Percentiles rank a stretch among this genome's conserved stretches.
These are phyloP conservation scores for Agonum fuliginosum DNA, from an alignment of 2,888 invertebrate genomes.

Conservation along the genomic window DNA sequence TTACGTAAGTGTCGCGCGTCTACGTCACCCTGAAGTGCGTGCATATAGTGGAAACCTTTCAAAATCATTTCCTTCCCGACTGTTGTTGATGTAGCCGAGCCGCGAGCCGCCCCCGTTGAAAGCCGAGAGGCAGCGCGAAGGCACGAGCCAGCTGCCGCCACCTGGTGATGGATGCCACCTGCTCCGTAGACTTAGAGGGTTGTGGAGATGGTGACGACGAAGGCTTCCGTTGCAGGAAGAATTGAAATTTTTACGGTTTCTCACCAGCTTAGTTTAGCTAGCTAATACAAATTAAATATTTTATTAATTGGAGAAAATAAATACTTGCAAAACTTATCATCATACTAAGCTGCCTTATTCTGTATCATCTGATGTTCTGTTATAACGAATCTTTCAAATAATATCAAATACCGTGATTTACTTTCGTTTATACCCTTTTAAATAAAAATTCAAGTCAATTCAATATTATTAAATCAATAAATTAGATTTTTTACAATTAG, in stretches of 20 bases:
- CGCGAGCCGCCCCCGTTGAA: neutral
- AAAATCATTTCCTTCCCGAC: conserved; percentile 42
- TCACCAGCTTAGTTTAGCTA: neutral
- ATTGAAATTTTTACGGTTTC: neutral
- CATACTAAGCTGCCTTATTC: no score
- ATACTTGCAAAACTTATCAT: no score
- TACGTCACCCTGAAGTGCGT: neutral
- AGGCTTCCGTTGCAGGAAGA: conserved; percentile 3
- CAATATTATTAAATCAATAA: no score
- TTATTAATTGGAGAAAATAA: neutral
- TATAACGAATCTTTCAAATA: no score
- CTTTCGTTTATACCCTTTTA: no score
- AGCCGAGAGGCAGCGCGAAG: neutral
- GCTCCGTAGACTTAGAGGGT: neutral
- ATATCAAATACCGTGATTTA: no score
- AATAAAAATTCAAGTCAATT: no score
- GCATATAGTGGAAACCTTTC: conserved; percentile 52
- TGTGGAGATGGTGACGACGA: neutral
- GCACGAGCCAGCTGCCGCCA: conserved; percentile 29
- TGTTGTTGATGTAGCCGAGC: neutral
- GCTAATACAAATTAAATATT: no score
- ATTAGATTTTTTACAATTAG: no score
- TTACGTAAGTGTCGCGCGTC: neutral
- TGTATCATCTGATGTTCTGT: no score
- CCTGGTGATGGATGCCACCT: conserved; percentile 13